A percentile compares a stretch with the other conserved stretches of the same genome.
Conservation (phyloP, 1,140 invertebrate genomes). For the Drosophila sp. region DNA sequence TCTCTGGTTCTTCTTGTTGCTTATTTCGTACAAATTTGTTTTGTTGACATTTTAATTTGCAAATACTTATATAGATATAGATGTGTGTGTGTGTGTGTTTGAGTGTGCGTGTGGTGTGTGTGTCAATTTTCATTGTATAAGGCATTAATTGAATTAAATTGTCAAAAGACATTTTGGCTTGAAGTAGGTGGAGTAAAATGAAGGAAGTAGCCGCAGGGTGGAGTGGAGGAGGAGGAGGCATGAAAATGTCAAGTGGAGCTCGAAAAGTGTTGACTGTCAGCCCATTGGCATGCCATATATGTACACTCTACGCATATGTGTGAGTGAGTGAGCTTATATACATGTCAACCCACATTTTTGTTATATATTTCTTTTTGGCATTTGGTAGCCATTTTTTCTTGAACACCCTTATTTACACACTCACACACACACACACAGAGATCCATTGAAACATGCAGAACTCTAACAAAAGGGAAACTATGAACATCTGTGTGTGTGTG, state of each 20-base stretch:
- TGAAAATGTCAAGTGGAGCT: conserved; percentile 71
- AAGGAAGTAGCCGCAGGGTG: background rate
- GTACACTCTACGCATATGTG: conserved; percentile 28
- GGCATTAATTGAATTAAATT: conserved; percentile 81
- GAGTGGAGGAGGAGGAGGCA: conserved; percentile 27
- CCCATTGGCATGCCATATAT: conserved; percentile 63
- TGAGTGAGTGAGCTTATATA: conserved; percentile 17
- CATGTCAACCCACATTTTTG: conserved; percentile 53
- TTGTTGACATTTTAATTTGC: conserved; percentile 80
- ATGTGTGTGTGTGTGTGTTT: conserved; percentile 28
- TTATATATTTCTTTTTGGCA: conserved; percentile 44
- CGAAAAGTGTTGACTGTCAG: conserved; percentile 78
- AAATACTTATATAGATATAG: conserved; percentile 56
- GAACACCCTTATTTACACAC: conserved; percentile 74
- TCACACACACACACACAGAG: no score
- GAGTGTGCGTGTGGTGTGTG: conserved; percentile 18
- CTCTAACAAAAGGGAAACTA: conserved; percentile 70
- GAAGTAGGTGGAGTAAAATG: background rate
- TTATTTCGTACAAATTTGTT: conserved; percentile 61
- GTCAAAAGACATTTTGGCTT: conserved; percentile 59
- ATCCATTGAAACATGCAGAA: conserved; percentile 37
- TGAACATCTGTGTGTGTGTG: conserved; percentile 55
- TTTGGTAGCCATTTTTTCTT: conserved; percentile 77
- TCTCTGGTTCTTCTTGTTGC: conserved; percentile 27
- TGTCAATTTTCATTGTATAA: conserved; percentile 44